These are phyloP conservation scores for Melanostigma gelatinosum DNA, from an alignment of 2,113 vertebrate genomes.

Conservation along the genomic window DNA sequence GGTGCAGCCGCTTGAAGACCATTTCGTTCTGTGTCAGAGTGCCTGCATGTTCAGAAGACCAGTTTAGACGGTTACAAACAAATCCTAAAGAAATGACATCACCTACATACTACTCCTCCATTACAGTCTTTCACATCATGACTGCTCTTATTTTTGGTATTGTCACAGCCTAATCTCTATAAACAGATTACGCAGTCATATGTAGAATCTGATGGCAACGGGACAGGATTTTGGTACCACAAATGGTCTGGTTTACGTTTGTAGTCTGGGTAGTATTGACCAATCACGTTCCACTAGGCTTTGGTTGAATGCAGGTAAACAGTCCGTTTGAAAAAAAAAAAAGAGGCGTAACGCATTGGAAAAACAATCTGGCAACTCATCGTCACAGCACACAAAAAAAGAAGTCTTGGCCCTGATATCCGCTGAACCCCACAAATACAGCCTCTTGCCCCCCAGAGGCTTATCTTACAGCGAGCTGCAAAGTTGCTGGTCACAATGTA, in stretches of 20 bases:
- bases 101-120: background rate
- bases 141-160: background rate
- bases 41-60: constrained; percentile 80
- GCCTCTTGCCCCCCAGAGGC: too few relatives aligned
- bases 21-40: constrained; percentile 98
- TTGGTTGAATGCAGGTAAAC: background rate
- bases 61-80: background rate
- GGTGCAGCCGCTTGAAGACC: constrained; percentile 96
- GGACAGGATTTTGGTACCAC: background rate
- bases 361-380: too few relatives aligned
- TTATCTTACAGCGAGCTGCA: background rate
- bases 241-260: background rate
- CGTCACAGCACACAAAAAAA: too few relatives aligned
- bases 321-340: too few relatives aligned
- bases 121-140: background rate
- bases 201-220: background rate
- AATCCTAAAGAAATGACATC: background rate
- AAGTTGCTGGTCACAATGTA: background rate
- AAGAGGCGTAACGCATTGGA: too few relatives aligned
- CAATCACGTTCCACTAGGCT: background rate
- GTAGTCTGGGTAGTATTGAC: background rate
- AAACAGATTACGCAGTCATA: background rate
- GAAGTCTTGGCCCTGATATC: too few relatives aligned
- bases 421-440: background rate
- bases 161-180: background rate